Base-by-base conservation (phyloP, 2,888 invertebrate species). In the Timandra comae region DNA sequence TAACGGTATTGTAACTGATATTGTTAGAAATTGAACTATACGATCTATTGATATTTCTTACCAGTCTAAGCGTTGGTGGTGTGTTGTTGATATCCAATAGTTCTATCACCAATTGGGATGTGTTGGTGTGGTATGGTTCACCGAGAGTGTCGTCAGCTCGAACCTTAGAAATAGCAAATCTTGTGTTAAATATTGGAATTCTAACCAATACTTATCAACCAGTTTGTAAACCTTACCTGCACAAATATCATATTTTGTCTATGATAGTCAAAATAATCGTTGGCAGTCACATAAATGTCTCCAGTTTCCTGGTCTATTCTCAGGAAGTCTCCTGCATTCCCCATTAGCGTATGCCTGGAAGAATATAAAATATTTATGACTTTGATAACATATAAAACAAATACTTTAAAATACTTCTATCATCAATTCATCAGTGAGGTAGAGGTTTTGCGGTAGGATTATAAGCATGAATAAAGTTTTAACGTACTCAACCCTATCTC, bases 11-110 rank as follows among this genome's bases (percentile, higher is more conserved):
- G n/a, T n/a, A n/a, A n/a, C n/a, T n/a, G n/a, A n/a, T n/a, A n/a
- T n/a, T n/a, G n/a, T n/a, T n/a, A n/a, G n/a, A n/a, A n/a, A n/a
- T n/a, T n/a, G n/a, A n/a, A n/a, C n/a, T n/a, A n/a, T n/a, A n/a
- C n/a, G n/a, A n/a, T n/a, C n/a, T n/a, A n/a, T n/a, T n/a, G n/a
- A n/a, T n/a, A n/a, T n/a, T 20, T 50, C 75, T 77, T 71, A 91
- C 91, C 81, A 90, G 65, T 37, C 77, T 66, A 7, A 93, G 84
- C 23, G 79, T 84, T 0, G 94, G 94, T 0, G 89, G 87, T 33
- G 91, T 91, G 61, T 94, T 93, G 66, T 94, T 93, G 25, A 93
- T 87, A 67, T 94, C 93, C 3, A 72, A 51, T 0, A 94, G 79
- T 31, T 85, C 78, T 20, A 94, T 89, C 12, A 81, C 84, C 6